phyloP scores from a whole-genome alignment of 2,113 vertebrate species.

The Rhynchomys soricoides region DNA sequence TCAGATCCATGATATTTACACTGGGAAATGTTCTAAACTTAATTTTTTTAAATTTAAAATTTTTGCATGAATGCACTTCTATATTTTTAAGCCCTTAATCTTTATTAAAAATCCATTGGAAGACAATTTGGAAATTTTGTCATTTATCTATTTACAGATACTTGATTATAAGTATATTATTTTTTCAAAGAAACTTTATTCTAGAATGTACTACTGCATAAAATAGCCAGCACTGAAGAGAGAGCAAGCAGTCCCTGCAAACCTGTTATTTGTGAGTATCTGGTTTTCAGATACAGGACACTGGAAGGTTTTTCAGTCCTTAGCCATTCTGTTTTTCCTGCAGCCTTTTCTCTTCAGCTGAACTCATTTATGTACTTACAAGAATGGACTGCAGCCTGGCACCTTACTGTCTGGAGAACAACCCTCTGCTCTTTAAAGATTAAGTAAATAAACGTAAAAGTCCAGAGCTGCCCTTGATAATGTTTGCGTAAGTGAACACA shows the following conservation, averaged over 20 bases:
- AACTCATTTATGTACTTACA: constrained; percentile 82
- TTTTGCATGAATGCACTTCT: constrained; percentile 61
- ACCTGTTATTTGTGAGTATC: background rate
- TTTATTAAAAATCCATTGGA: constrained; percentile 29
- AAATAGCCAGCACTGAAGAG: constrained; percentile 52
- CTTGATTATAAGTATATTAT: background rate
- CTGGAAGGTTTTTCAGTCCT: constrained; percentile 60
- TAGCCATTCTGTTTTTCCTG: constrained; percentile 36
- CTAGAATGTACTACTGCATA: constrained; percentile 49
- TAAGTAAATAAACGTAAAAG: constrained; percentile 75
- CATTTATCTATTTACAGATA: constrained; percentile 60
- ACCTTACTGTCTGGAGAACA: constrained; percentile 87
- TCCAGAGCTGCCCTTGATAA: constrained; percentile 87
- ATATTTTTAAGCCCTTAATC: constrained; percentile 18
- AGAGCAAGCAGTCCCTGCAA: constrained; percentile 54
- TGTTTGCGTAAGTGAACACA: constrained; percentile 81
- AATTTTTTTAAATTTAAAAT: constrained; percentile 32
- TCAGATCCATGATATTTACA: constrained; percentile 45
- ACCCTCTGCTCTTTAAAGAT: constrained; percentile 85
- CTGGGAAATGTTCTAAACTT: constrained; percentile 39
- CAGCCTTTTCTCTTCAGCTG: constrained; percentile 69
- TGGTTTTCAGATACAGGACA: constrained; percentile 62
- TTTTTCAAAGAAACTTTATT: constrained; percentile 64
- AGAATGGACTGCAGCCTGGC: constrained; percentile 84
- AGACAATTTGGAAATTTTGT: constrained; percentile 68